Percentiles rank a stretch among this genome's conserved stretches.
phyloP scores from a whole-genome alignment of 2,888 invertebrate species.

The Euzophera pinguis region DNA sequence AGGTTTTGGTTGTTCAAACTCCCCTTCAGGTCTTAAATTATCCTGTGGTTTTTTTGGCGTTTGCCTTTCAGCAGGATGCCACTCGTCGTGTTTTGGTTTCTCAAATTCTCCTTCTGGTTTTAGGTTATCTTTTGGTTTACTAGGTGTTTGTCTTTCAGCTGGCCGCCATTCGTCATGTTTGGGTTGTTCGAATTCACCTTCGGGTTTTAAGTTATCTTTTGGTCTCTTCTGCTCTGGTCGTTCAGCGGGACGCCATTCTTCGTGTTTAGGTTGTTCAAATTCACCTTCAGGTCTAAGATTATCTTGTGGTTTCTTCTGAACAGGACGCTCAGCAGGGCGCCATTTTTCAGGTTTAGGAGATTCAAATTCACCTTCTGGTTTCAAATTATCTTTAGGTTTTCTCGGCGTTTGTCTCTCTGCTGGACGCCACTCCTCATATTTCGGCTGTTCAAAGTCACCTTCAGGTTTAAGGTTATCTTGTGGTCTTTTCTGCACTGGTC shows the following conservation, averaged over 20 bases:
- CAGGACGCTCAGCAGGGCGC: slow-evolving; percentile 67
- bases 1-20: slow-evolving; percentile 61
- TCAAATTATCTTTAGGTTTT: too few species aligned
- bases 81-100: slow-evolving; percentile 51
- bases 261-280: slow-evolving; percentile 63
- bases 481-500: slow-evolving; percentile 41
- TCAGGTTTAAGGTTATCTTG: slow-evolving; percentile 70
- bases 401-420: slow-evolving; percentile 38
- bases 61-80: slow-evolving; percentile 64
- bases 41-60: slow-evolving; percentile 49
- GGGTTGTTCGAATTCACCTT: slow-evolving; percentile 57
- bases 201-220: slow-evolving; percentile 70
- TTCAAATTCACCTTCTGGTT: slow-evolving; percentile 79
- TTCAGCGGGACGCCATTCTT: slow-evolving; percentile 69
- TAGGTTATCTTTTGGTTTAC: slow-evolving; percentile 67
- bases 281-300: slow-evolving; percentile 68
- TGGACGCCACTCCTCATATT: slow-evolving; percentile 49
- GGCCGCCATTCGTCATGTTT: slow-evolving; percentile 42
- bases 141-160: slow-evolving; percentile 49
- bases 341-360: slow-evolving; percentile 56
- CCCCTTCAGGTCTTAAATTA: slow-evolving; percentile 76
- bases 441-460: slow-evolving; percentile 42
- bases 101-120: slow-evolving; percentile 75
- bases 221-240: slow-evolving; percentile 56
- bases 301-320: slow-evolving; percentile 58